phyloP scores from a whole-genome alignment of 2,888 invertebrate genomes.

The Eristalis arbustorum region DNA sequence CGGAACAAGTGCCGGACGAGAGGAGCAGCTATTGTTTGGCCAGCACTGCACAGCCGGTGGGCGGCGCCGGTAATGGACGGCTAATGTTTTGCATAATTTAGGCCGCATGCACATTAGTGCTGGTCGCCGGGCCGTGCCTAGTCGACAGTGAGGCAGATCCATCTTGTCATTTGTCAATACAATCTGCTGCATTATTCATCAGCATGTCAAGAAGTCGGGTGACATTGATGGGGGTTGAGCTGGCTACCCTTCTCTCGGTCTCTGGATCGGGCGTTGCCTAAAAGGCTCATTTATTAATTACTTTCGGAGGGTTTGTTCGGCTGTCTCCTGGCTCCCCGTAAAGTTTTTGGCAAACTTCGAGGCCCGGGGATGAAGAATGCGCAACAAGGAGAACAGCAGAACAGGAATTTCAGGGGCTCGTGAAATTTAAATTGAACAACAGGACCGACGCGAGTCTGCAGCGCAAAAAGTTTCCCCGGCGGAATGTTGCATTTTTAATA shows the following conservation, averaged over 20 bases:
- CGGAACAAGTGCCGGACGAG: not conserved
- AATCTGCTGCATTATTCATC: constrained; percentile 69
- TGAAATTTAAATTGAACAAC: constrained; percentile 52
- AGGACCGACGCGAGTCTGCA: constrained; percentile 3
- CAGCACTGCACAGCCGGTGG: not conserved
- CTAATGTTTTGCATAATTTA: constrained; percentile 70
- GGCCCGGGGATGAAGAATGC: constrained; percentile 7
- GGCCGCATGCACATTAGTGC: constrained; percentile 39
- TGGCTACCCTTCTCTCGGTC: constrained; percentile 19
- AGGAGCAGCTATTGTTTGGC: not conserved
- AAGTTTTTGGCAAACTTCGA: constrained; percentile 15
- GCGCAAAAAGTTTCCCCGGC: not conserved
- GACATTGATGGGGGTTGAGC: constrained; percentile 62
- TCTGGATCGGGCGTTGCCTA: constrained; percentile 32
- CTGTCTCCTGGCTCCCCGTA: too few species aligned
- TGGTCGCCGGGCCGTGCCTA: constrained; percentile 15
- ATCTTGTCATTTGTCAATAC: constrained; percentile 70
- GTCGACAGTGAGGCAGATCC: constrained; percentile 55
- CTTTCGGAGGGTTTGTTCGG: not conserved
- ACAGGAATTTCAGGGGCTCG: constrained; percentile 18
- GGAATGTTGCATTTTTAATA: constrained; percentile 18
- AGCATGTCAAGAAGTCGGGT: constrained; percentile 66
- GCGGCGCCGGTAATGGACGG: constrained; percentile 57
- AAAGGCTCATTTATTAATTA: constrained; percentile 70
- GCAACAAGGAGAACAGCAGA: too few species aligned